phyloP scores from a whole-genome alignment of 2,797 vertebrate genomes.

The Graptemys geographica region DNA sequence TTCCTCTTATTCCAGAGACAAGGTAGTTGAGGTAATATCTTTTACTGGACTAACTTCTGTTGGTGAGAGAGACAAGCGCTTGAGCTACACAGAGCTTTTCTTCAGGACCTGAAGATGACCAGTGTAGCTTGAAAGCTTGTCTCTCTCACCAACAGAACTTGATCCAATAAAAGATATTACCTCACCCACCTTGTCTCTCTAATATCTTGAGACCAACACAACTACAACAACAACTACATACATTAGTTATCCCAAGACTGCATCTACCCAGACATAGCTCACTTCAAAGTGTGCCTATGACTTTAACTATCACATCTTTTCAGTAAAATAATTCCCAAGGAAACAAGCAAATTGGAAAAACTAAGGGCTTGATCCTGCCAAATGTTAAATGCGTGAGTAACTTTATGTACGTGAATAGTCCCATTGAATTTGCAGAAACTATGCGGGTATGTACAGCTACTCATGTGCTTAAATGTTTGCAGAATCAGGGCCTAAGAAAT shows the following conservation, averaged over 20 bases:
- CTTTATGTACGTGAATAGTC: slow-evolving; percentile 27
- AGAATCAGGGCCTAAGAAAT: slow-evolving; percentile 61
- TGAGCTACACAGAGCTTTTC: no score
- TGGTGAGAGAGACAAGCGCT: no score
- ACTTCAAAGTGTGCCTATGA: neutral
- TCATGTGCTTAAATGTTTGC: slow-evolving; percentile 56
- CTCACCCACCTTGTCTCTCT: no score
- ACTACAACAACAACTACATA: no score
- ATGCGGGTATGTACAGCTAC: slow-evolving; percentile 10
- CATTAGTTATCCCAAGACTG: neutral
- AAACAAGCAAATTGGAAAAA: neutral
- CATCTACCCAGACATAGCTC: neutral
- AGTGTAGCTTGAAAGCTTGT: no score
- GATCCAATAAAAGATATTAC: no score
- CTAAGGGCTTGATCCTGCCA: slow-evolving; percentile 18
- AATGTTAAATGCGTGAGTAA: neutral
- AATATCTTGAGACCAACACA: no score
- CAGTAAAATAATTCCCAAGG: neutral
- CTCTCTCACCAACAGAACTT: no score
- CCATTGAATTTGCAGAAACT: slow-evolving; percentile 48
- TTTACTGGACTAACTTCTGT: no score
- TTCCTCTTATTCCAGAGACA: neutral
- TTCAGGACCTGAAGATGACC: no score
- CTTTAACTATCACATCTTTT: neutral
- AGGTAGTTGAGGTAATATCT: no score